Conservation (phyloP, 2,888 invertebrate genomes). For the Dioctria linearis region DNA sequence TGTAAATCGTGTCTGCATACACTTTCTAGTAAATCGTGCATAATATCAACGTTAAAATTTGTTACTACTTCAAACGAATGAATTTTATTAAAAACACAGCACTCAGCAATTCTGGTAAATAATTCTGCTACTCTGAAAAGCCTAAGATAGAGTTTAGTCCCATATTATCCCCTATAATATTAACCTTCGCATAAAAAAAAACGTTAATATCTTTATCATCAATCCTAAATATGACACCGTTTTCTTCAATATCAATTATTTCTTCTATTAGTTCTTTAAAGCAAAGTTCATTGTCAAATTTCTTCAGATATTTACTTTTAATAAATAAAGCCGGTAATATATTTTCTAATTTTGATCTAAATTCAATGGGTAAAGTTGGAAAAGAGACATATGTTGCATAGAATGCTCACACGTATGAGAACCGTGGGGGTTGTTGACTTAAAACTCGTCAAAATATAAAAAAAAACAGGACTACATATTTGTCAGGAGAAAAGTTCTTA, state of each 20-base stretch:
- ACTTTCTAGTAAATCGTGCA: too few species aligned
- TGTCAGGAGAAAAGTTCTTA: not conserved
- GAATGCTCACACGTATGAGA: slow-evolving; percentile 2
- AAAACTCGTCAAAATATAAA: not conserved
- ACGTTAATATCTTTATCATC: not conserved
- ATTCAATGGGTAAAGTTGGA: not conserved
- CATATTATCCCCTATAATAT: slow-evolving; percentile 7
- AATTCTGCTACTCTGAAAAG: not conserved
- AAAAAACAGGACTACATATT: not conserved
- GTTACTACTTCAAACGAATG: too few species aligned
- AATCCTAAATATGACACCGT: not conserved
- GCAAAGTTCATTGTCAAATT: not conserved
- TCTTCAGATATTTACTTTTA: not conserved
- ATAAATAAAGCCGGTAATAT: not conserved
- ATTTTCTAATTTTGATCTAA: slow-evolving; percentile 6
- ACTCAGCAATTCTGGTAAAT: not conserved
- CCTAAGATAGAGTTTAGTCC: slow-evolving; percentile 1
- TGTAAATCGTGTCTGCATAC: too few species aligned
- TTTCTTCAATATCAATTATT: not conserved
- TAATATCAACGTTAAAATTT: too few species aligned
- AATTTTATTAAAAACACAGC: too few species aligned
- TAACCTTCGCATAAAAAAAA: not conserved
- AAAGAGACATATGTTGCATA: slow-evolving; percentile 1
- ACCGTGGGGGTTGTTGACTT: not conserved
- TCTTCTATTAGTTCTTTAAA: slow-evolving; percentile 2